Percentiles rank a stretch among this genome's conserved stretches.
Evolutionary conservation across 2,797 vertebrate genomes (phyloP).

Genomic region (Pseudotriccus pelzelni): DNA sequence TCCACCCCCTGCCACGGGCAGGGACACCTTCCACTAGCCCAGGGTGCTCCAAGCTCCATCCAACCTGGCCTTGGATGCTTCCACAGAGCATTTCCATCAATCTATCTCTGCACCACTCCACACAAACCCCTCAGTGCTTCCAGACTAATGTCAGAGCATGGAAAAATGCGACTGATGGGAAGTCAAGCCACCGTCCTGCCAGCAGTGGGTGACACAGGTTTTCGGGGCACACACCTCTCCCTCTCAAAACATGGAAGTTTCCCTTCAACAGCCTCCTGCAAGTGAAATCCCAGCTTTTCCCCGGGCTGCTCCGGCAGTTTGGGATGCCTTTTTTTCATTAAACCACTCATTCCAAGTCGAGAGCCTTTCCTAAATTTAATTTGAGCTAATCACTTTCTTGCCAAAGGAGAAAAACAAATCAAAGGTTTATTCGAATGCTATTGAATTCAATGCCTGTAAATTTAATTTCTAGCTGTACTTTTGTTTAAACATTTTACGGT

Average conservation of each 20-base stretch:
- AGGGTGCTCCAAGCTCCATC: background rate
- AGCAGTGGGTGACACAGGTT: accelerated
- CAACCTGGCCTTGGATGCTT: background rate
- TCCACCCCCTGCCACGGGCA: background rate
- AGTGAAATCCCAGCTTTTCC: background rate
- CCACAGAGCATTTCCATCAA: background rate
- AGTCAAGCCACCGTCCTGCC: accelerated
- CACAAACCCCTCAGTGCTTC: background rate
- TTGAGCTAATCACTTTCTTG: conserved; percentile 57
- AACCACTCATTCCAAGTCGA: background rate
- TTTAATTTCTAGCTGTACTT: conserved; percentile 57
- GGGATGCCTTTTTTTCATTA: conserved; percentile 40
- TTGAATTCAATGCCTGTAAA: conserved; percentile 40
- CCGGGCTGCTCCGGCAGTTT: background rate
- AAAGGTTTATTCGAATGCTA: conserved; percentile 45
- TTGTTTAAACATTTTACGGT: conserved; percentile 52
- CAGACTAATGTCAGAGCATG: background rate
- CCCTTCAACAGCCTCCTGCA: background rate
- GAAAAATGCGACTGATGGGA: accelerated
- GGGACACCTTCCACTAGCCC: background rate
- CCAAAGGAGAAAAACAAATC: conserved; percentile 60
- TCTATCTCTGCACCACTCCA: background rate
- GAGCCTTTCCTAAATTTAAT: conserved; percentile 51
- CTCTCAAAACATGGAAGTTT: background rate
- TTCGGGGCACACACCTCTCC: background rate